Evolutionary conservation across 2,113 vertebrate genomes (phyloP), one percentile per base, ranked within the genome.

Genomic region (Vombatus ursinus): DNA sequence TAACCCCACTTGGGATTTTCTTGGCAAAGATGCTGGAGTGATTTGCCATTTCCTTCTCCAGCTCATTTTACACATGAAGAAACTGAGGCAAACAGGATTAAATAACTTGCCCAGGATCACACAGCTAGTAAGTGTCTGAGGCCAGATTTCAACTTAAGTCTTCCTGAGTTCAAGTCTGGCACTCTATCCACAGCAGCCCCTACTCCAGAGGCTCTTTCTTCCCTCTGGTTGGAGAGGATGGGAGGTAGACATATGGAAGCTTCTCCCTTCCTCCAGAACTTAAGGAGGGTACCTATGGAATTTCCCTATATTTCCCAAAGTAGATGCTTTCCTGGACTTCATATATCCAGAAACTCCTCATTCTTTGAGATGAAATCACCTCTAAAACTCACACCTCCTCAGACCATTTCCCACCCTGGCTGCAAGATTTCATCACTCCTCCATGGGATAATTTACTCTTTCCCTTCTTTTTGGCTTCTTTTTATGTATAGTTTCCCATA

Each of bases 11-110:
- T 84, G 37, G 19, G 19, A 22, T 84, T 7, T 84, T 84, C 68
- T 44, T 84, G 68, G n/a, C 37, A 84, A 44, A 84, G 37, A 22
- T 19, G 44, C 6, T 44, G 5, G n/a, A 84, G 0, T 84, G 14
- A 2, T 44, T 84, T 84, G 16, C 6, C 68, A 22, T 84, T 84
- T 84, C n/a, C 28, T 84, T 44, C 16, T 84, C n/a, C 6, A 8
- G n/a, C 6, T 4, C 31, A 25, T 89, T 94, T 93, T 90, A 96
- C 28, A 91, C 0, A 54, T 6, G 37, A 95, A 68, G n/a, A 96
- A 95, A 94, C 57, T 90, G 52, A 53, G 31, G 89, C 0, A 90
- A 4, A 0, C 2, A 1, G 9, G 28, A 47, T 90, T 0, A 96
- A 96, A 89, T 95, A 49, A 68, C 91, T 31, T 44, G 23, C 44